Percentiles rank a stretch among this genome's conserved stretches.
These are phyloP conservation scores for Ochlodes sylvanus DNA, from an alignment of 2,888 invertebrate genomes.

Conservation along the genomic window DNA sequence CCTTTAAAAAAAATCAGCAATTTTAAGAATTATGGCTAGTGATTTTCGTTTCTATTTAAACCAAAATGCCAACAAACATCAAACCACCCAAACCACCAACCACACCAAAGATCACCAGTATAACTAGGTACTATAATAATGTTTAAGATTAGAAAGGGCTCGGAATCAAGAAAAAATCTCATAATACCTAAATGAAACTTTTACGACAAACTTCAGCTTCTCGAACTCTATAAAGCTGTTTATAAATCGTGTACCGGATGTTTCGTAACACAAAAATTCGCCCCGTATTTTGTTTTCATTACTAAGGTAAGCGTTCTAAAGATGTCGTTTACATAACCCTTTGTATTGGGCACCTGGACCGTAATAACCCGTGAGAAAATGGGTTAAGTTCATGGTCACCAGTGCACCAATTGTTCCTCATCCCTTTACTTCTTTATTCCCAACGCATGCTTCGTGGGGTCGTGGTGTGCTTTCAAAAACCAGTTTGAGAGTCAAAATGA, in stretches of 20 bases:
- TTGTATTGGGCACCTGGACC: slow-evolving; percentile 53
- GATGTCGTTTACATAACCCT: slow-evolving; percentile 64
- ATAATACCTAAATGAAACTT: background rate
- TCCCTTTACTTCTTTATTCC: slow-evolving; percentile 51
- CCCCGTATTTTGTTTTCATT: slow-evolving; percentile 23
- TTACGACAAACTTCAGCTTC: background rate
- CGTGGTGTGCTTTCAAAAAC: slow-evolving; percentile 48
- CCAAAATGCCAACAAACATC: too few relatives aligned
- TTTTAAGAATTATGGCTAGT: too few relatives aligned
- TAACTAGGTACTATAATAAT: too few relatives aligned
- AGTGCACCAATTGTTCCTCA: slow-evolving; percentile 57
- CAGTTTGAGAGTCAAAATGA: slow-evolving; percentile 55
- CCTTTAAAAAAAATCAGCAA: too few relatives aligned
- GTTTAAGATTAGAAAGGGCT: too few relatives aligned
- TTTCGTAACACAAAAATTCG: slow-evolving; percentile 10
- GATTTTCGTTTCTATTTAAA: too few relatives aligned
- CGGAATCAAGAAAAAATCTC: too few relatives aligned
- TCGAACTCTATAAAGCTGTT: too few relatives aligned
- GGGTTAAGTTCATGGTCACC: slow-evolving; percentile 76
- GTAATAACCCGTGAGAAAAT: slow-evolving; percentile 74
- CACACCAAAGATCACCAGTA: too few relatives aligned
- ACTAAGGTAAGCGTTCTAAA: slow-evolving; percentile 43
- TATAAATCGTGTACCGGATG: background rate
- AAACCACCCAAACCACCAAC: too few relatives aligned
- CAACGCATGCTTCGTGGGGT: slow-evolving; percentile 49